Evolutionary conservation across 2,888 invertebrate genomes (phyloP).

Genomic region (Noctua fimbriata): DNA sequence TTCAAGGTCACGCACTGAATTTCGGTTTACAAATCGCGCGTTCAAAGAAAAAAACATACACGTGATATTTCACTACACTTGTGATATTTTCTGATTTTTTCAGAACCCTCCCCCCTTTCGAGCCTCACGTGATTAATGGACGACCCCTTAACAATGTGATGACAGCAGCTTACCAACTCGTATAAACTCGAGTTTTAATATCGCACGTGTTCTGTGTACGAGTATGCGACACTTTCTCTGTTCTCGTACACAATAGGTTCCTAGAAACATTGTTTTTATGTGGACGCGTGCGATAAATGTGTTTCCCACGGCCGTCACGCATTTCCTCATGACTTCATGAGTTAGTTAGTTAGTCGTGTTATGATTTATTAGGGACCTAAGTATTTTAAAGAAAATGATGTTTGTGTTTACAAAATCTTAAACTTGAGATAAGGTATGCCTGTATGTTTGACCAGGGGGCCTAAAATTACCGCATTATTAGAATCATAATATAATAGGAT

Average conservation of each 20-base stretch:
- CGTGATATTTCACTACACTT: no score
- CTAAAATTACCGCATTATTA: no score
- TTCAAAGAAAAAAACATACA: no score
- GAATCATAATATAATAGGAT: no score
- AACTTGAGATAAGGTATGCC: neutral
- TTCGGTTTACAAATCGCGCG: no score
- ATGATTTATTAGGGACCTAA: neutral
- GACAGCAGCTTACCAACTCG: slow-evolving; percentile 24
- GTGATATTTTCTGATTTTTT: no score
- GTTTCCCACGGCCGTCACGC: slow-evolving; percentile 55
- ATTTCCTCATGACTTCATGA: slow-evolving; percentile 49
- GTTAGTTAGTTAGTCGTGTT: neutral
- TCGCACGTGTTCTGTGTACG: slow-evolving; percentile 25
- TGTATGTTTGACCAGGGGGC: neutral
- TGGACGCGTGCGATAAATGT: slow-evolving; percentile 27
- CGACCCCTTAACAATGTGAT: slow-evolving; percentile 36
- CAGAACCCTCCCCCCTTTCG: no score
- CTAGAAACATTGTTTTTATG: slow-evolving; percentile 40
- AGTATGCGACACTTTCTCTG: slow-evolving; percentile 52
- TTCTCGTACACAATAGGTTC: slow-evolving; percentile 37
- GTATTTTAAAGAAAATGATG: neutral
- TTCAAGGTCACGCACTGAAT: no score
- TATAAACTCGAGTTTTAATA: slow-evolving; percentile 39
- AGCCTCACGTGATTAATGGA: no score
- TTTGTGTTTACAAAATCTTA: neutral